Base-by-base conservation (phyloP, 2,888 invertebrate species). In the Eilema depressum region DNA sequence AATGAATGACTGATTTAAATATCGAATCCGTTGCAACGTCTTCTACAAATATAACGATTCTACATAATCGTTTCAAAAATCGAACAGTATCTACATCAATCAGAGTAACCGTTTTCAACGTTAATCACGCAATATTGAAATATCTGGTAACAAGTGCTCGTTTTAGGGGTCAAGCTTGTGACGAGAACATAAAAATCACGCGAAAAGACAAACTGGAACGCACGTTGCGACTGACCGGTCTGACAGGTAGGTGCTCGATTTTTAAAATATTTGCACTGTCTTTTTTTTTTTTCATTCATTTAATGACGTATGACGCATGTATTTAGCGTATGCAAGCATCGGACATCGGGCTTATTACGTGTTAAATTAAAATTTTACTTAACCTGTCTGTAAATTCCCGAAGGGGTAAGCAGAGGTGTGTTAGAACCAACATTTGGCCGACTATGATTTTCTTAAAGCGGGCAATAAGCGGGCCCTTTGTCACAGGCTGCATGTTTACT, bases 131-230 rank as follows among this genome's bases (percentile, higher is more conserved):
- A 80, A 79, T 79, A 85, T 78, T 81, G 78, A 83, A 83, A 82
- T 81, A 70, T 63, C 68, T 75, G 74, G 75, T 79, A 85, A 83
- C 78, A 70, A 81, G 82, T 70, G 75, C 79, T 71, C 77, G 77
- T 79, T 79, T 81, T 79, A 75, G 74, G 83, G 87, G 88, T 88
- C 88, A 88, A 33, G 82, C 81, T 77, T 84, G 85, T 83, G 82
- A 83, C 77, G 80, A 82, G 68, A 71, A 64, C 59, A 83, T 20
- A 33, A 71, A 82, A 85, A 85, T 85, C 83, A 88, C 84, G 83
- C 80, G 83, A 86, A 86, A 68, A 81, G 73, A 74, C 74, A 85
- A 88, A 88, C 88, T 85, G 85, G 84, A 85, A 85, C 84, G 73
- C 76, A 69, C 73, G 71, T 75, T 47, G 73, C 72, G 71, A 66